Conservation (phyloP, 64 coral and sea anemone genomes). For the Dendronephthya gigantea region DNA sequence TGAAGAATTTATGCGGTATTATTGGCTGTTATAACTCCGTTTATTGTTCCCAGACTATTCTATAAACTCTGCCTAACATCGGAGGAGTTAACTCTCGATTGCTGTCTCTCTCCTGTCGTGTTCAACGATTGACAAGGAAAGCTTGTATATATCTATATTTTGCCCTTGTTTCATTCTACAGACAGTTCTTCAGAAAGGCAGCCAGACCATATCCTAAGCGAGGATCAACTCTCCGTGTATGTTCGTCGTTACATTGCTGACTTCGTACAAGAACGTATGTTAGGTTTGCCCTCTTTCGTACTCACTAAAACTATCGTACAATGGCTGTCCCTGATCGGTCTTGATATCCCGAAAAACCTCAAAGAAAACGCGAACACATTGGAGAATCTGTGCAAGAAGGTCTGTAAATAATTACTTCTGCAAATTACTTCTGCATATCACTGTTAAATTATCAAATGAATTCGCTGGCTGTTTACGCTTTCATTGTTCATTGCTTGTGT, state of each 20-base stretch:
- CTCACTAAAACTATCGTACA: conserved; percentile 53
- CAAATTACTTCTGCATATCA: too few relatives aligned
- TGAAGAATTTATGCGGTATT: conserved; percentile 53
- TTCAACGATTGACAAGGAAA: neutral
- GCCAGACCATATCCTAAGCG: conserved; percentile 69
- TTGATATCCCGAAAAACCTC: conserved; percentile 30
- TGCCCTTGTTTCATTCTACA: neutral
- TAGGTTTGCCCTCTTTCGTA: conserved; percentile 83
- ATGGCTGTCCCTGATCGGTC: conserved; percentile 48
- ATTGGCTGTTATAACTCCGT: neutral
- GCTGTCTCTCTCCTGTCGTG: neutral
- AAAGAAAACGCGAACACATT: neutral
- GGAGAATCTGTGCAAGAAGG: conserved; percentile 6
- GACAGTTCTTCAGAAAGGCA: conserved; percentile 33
- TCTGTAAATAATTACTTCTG: neutral
- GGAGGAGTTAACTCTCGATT: neutral
- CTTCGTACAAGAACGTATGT: conserved; percentile 69
- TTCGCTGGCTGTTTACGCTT: neutral
- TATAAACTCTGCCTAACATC: neutral
- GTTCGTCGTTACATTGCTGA: conserved; percentile 87
- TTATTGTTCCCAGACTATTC: neutral
- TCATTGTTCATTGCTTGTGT: neutral
- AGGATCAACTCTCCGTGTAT: conserved; percentile 72
- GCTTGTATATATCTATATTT: neutral
- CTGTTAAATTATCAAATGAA: too few relatives aligned